These are phyloP conservation scores for Corynorhinus townsendii DNA, from an alignment of 2,113 vertebrate genomes.

Conservation along the genomic window DNA sequence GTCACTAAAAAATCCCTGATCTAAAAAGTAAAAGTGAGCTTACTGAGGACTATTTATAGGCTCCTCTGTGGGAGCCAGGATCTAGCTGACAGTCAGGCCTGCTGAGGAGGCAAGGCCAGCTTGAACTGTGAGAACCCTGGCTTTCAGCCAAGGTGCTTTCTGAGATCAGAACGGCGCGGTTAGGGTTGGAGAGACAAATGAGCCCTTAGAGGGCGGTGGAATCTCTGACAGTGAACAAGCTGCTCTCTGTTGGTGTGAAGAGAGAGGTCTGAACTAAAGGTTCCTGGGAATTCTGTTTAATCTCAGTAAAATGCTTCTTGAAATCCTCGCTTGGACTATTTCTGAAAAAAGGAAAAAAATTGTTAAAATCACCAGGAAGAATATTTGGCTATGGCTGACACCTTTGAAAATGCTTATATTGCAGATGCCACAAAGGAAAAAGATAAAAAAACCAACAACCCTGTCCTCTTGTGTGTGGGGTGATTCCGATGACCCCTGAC, in stretches of 20 bases:
- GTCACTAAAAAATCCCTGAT: neutral
- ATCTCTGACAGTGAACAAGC: neutral
- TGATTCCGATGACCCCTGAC: neutral
- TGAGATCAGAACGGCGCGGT: neutral
- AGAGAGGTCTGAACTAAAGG: neutral
- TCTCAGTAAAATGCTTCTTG: neutral
- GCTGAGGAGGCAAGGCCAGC: neutral
- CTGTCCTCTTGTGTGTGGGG: fast-evolving
- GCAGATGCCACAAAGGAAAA: neutral
- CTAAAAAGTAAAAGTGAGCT: neutral
- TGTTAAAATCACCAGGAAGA: neutral
- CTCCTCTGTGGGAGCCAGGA: neutral
- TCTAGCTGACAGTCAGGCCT: neutral
- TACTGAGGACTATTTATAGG: neutral
- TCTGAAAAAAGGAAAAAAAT: neutral
- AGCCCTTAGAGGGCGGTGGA: neutral
- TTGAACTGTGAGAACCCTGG: neutral
- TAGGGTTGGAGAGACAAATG: neutral
- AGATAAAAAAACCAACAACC: neutral
- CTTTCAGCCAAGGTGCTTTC: neutral
- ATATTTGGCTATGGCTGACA: neutral
- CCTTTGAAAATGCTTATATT: neutral
- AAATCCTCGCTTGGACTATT: neutral
- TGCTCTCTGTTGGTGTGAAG: neutral
- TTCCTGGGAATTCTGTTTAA: neutral